These are phyloP conservation scores for Sphaerodactylus townsendi DNA, from an alignment of 2,113 vertebrate species.

Conservation along the genomic window DNA sequence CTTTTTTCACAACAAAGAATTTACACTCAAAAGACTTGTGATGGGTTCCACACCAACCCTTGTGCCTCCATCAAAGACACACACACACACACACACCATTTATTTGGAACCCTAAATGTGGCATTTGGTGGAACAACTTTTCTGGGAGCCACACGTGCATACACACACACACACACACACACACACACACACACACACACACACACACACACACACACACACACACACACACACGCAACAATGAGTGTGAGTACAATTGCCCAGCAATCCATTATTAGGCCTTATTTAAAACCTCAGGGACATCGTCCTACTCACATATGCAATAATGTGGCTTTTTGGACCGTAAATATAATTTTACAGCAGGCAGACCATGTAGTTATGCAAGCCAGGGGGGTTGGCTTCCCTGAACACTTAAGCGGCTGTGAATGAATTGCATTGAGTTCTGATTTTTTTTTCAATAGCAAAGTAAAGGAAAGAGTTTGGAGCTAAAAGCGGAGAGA, in stretches of 20 bases:
- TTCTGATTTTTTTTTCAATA: constrained; percentile 76
- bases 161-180: neutral
- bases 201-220: neutral
- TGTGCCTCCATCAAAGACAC: too few relatives aligned
- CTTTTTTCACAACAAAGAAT: too few relatives aligned
- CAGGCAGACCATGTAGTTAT: constrained; percentile 77
- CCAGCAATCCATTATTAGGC: constrained; percentile 47
- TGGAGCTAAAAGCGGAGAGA: constrained; percentile 71
- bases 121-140: neutral
- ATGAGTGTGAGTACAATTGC: neutral
- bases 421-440: constrained; percentile 80
- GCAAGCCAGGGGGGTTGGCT: constrained; percentile 77
- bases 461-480: constrained; percentile 74
- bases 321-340: constrained; percentile 65
- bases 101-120: too few relatives aligned
- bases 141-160: neutral
- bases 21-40: too few relatives aligned
- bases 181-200: neutral
- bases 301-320: constrained; percentile 72
- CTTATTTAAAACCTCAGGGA: constrained; percentile 75
- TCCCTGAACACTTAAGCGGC: constrained; percentile 78
- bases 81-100: too few relatives aligned
- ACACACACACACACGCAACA: neutral
- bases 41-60: too few relatives aligned
- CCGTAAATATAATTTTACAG: constrained; percentile 81